Evolutionary conservation across 2,113 vertebrate species (phyloP).

Genomic region (Balaeniceps rex): DNA sequence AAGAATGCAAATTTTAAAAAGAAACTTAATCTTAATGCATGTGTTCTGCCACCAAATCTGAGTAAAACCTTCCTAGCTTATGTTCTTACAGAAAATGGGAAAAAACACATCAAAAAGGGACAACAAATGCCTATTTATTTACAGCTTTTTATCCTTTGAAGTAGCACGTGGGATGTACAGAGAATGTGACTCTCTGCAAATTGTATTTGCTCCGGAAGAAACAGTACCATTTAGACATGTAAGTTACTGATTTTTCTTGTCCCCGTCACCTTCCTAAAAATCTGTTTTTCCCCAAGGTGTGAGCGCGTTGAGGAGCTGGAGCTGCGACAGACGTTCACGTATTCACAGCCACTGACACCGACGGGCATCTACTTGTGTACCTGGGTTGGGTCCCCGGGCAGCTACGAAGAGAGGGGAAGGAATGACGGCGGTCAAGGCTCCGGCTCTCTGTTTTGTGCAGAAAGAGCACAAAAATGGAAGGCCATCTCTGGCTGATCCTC

Average conservation of each 20-base stretch:
- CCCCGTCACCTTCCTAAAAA: not conserved
- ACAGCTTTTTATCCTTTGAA: slow-evolving; percentile 43
- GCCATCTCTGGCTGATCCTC: not conserved
- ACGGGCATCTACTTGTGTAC: fast-evolving
- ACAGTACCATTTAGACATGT: not conserved
- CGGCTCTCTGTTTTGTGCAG: not conserved
- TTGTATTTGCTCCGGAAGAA: not conserved
- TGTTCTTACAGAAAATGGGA: slow-evolving; percentile 58
- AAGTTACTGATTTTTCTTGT: not conserved
- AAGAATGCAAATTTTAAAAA: slow-evolving; percentile 71
- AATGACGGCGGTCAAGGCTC: not conserved
- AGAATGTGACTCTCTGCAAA: not conserved
- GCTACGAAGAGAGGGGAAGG: not conserved
- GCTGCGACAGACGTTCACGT: not conserved
- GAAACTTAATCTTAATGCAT: slow-evolving; percentile 71
- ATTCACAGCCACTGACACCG: not conserved
- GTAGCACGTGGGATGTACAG: not conserved
- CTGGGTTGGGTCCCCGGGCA: fast-evolving
- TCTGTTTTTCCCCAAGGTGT: not conserved
- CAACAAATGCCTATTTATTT: slow-evolving; percentile 33
- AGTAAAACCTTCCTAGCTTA: slow-evolving; percentile 68
- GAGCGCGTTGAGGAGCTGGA: not conserved
- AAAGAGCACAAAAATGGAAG: not conserved
- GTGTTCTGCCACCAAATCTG: slow-evolving; percentile 62
- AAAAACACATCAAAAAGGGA: slow-evolving; percentile 22